Percentiles rank a stretch among this genome's conserved stretches.
Evolutionary conservation across 1,140 invertebrate species (phyloP).

Genomic region (Lethocerus indicus): DNA sequence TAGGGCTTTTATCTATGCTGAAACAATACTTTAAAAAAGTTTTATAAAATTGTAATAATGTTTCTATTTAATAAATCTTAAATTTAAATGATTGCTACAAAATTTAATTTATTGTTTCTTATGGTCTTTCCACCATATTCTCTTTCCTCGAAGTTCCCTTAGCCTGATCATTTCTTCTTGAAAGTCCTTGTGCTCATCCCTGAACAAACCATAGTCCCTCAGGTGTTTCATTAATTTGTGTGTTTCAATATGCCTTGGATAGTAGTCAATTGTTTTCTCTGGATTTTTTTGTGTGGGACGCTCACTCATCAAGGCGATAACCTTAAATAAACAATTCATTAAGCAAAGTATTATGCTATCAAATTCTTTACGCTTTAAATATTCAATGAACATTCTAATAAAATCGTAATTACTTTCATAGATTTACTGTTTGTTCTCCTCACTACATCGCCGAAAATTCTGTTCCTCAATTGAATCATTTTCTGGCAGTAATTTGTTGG

Average conservation of each 20-base stretch:
- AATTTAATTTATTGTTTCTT: slow-evolving; percentile 1
- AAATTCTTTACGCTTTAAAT: neutral
- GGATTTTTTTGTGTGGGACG: slow-evolving; percentile 54
- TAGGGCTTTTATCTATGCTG: too few species aligned
- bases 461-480: slow-evolving; percentile 72
- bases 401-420: slow-evolving; percentile 33
- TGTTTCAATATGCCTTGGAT: slow-evolving; percentile 67
- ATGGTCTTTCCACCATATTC: slow-evolving; percentile 7
- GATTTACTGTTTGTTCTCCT: slow-evolving; percentile 51
- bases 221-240: slow-evolving; percentile 48
- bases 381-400: neutral
- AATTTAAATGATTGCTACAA: too few species aligned
- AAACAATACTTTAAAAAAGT: too few species aligned
- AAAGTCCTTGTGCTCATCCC: slow-evolving; percentile 86
- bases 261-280: slow-evolving; percentile 58
- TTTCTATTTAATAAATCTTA: too few species aligned
- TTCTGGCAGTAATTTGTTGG: slow-evolving; percentile 61
- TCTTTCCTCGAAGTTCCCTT: slow-evolving; percentile 59
- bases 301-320: slow-evolving; percentile 60
- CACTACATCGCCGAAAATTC: slow-evolving; percentile 79
- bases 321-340: slow-evolving; percentile 27
- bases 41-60: too few species aligned
- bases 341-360: neutral
- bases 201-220: slow-evolving; percentile 57
- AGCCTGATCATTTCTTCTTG: slow-evolving; percentile 73